A percentile compares a stretch with the other conserved stretches of the same genome.
These are phyloP conservation scores for Sphyrna mokarran DNA, from an alignment of 2,113 vertebrate genomes.

Conservation along the genomic window DNA sequence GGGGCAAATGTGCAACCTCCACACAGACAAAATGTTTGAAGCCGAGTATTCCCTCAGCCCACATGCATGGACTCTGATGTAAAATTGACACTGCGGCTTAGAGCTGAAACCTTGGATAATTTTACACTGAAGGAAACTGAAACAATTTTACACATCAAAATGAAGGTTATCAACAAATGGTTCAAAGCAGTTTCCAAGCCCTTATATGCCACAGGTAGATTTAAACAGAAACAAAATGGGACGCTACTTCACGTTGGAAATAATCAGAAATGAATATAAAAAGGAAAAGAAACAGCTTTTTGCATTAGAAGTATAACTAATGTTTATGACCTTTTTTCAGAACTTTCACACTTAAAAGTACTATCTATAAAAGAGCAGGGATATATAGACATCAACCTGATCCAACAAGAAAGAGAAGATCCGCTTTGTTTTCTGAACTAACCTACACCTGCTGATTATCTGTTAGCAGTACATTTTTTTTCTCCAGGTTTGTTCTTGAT, in stretches of 20 bases:
- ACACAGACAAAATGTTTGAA: background rate
- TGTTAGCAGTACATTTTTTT: background rate
- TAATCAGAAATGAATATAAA: background rate
- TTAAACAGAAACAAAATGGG: background rate
- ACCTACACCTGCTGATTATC: constrained; percentile 6
- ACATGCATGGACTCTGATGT: background rate
- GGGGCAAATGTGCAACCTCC: no score
- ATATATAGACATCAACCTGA: background rate
- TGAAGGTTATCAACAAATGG: background rate
- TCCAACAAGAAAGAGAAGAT: background rate
- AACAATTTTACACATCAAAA: background rate
- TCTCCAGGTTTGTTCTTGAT: background rate
- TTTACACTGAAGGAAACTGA: background rate
- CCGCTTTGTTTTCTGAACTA: background rate
- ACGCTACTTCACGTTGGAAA: background rate
- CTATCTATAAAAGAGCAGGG: background rate
- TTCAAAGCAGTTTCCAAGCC: background rate
- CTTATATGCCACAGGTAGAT: background rate
- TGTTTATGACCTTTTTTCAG: background rate
- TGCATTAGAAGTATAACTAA: background rate
- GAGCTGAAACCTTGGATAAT: background rate
- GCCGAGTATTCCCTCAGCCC: background rate
- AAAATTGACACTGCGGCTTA: background rate
- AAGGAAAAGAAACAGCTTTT: background rate
- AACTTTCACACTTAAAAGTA: background rate